Evolutionary conservation across 2,797 vertebrate species (phyloP).

Genomic region (Ptychobarbus kaznakovi): DNA sequence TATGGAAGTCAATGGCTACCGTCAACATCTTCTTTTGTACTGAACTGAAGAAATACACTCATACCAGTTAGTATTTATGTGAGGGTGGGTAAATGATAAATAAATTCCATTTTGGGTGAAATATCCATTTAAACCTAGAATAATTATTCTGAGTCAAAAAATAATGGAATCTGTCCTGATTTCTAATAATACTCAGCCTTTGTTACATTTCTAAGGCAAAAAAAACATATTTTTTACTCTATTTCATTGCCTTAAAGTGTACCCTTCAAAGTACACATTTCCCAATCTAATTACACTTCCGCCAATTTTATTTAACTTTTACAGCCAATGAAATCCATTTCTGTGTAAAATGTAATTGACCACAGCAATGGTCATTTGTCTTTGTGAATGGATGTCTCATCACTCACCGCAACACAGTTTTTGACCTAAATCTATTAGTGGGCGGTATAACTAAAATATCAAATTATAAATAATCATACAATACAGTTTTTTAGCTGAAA

Average conservation of each 20-base stretch:
- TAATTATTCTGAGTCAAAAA: neutral
- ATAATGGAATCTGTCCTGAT: neutral
- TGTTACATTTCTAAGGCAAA: neutral
- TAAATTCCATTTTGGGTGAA: neutral
- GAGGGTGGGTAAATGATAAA: neutral
- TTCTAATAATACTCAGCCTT: neutral
- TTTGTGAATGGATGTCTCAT: conserved; percentile 1
- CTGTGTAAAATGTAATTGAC: conserved; percentile 21
- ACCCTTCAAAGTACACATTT: neutral
- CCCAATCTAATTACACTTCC: neutral
- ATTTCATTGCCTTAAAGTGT: neutral
- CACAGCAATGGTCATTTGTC: conserved; percentile 6
- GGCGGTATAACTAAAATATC: neutral
- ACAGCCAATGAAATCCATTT: conserved; percentile 6
- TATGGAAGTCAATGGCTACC: neutral
- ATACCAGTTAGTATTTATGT: neutral
- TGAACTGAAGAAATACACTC: neutral
- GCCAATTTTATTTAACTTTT: neutral
- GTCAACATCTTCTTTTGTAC: neutral
- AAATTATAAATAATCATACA: neutral
- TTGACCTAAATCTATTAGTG: conserved; percentile 5
- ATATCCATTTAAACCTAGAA: neutral
- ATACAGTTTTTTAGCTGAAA: neutral
- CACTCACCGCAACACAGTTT: neutral
- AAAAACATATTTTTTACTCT: too few species aligned